These are phyloP conservation scores for Andrena minutula DNA, from an alignment of 2,888 invertebrate species.

Conservation along the genomic window DNA sequence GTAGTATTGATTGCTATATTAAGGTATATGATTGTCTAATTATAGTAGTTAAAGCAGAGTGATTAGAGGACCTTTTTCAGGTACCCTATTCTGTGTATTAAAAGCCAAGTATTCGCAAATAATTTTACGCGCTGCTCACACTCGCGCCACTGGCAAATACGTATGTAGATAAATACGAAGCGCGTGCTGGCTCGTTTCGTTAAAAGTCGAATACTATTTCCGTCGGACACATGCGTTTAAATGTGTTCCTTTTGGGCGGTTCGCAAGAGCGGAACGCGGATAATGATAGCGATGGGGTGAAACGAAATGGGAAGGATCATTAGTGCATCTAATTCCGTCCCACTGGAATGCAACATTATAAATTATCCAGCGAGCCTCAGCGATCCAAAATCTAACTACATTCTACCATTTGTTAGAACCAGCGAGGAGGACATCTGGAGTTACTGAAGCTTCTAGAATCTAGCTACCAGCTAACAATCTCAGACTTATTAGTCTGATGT, in stretches of 20 bases:
- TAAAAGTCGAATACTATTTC: slow-evolving; percentile 63
- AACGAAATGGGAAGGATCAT: slow-evolving; percentile 54
- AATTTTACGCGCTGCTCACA: background rate
- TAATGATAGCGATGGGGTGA: slow-evolving; percentile 64
- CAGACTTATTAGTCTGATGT: no score
- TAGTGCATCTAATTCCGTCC: slow-evolving; percentile 57
- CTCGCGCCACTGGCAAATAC: slow-evolving; percentile 9
- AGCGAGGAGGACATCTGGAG: background rate
- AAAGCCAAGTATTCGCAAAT: background rate
- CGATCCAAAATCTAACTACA: slow-evolving; percentile 4
- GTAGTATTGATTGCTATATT: no score
- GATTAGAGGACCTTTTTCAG: no score
- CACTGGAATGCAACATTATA: slow-evolving; percentile 51
- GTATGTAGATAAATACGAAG: slow-evolving; percentile 34
- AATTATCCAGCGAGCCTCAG: slow-evolving; percentile 40
- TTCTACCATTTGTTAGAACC: slow-evolving; percentile 7
- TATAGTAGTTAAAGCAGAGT: no score
- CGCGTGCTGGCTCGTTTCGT: slow-evolving; percentile 46
- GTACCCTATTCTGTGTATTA: background rate
- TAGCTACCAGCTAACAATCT: no score
- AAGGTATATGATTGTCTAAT: no score
- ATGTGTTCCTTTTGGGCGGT: slow-evolving; percentile 36
- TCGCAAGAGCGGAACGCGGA: slow-evolving; percentile 62
- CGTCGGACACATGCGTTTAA: slow-evolving; percentile 51
- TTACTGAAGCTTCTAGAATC: background rate